These are phyloP conservation scores for Chrysomela aeneicollis DNA, from an alignment of 2,888 invertebrate genomes.

Conservation along the genomic window DNA sequence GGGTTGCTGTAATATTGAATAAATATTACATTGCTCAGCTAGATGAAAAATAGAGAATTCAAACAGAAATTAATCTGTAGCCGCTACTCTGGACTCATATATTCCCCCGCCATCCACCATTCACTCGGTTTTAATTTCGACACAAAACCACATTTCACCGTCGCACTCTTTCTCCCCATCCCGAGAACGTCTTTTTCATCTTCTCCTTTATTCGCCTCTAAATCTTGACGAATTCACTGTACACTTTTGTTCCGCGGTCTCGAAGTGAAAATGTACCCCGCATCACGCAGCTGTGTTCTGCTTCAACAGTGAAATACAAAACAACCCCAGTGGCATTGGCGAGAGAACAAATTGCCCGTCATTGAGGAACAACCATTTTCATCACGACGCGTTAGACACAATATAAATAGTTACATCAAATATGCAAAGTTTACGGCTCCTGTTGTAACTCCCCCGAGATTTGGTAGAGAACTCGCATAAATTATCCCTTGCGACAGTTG, in stretches of 20 bases:
- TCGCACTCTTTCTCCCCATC: background rate
- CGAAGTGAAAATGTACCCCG: conserved; percentile 32
- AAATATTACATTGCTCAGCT: no score
- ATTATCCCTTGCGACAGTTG: conserved; percentile 30
- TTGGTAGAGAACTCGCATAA: conserved; percentile 35
- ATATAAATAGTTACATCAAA: conserved; percentile 44
- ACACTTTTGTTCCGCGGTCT: conserved; percentile 25
- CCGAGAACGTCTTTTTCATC: background rate
- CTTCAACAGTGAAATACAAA: conserved; percentile 32
- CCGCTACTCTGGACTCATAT: no score
- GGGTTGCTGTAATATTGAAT: no score
- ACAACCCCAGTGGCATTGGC: conserved; percentile 26
- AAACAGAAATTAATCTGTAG: no score
- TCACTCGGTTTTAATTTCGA: no score
- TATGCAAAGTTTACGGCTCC: conserved; percentile 41
- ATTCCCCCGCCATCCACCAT: no score
- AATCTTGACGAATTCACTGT: conserved; percentile 17
- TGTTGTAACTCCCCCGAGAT: conserved; percentile 37
- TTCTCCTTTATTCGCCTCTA: conserved; percentile 4
- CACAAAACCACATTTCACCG: no score
- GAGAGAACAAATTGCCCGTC: conserved; percentile 42
- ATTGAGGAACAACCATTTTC: conserved; percentile 42
- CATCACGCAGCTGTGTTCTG: conserved; percentile 33
- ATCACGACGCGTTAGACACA: conserved; percentile 42
- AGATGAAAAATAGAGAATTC: no score